These are phyloP conservation scores for Cynopterus sphinx DNA, from an alignment of 2,797 vertebrate species.

Conservation along the genomic window DNA sequence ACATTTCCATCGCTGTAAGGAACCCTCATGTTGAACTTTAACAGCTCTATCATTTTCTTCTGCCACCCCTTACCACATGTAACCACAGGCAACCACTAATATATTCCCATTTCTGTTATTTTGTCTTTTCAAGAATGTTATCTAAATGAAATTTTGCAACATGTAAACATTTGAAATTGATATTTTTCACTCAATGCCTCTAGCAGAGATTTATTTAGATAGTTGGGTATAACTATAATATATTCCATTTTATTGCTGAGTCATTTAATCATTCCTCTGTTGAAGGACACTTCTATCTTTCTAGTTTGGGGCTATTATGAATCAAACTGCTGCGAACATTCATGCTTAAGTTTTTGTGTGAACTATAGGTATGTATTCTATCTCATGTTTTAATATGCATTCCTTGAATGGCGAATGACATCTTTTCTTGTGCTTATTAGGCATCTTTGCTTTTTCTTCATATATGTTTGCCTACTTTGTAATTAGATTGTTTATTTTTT, in stretches of 20 bases:
- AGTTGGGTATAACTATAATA: background rate
- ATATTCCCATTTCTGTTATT: background rate
- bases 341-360: background rate
- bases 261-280: background rate
- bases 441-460: background rate
- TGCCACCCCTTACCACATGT: too few species aligned
- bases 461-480: background rate
- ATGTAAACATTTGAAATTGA: background rate
- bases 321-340: background rate
- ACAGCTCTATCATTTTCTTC: background rate
- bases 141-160: background rate
- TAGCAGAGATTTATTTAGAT: background rate
- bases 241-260: background rate
- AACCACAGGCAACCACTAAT: background rate
- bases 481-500: background rate
- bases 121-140: background rate
- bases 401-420: background rate
- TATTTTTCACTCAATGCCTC: background rate
- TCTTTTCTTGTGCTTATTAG: background rate
- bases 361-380: background rate
- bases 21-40: rapidly evolving
- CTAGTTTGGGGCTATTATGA: background rate
- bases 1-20: background rate
- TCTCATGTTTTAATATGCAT: background rate
- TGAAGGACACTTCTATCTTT: background rate